Evolutionary conservation across 35 echinoderm and acorn worm genomes (phyloP).

Genomic region (Lytechinus pictus): DNA sequence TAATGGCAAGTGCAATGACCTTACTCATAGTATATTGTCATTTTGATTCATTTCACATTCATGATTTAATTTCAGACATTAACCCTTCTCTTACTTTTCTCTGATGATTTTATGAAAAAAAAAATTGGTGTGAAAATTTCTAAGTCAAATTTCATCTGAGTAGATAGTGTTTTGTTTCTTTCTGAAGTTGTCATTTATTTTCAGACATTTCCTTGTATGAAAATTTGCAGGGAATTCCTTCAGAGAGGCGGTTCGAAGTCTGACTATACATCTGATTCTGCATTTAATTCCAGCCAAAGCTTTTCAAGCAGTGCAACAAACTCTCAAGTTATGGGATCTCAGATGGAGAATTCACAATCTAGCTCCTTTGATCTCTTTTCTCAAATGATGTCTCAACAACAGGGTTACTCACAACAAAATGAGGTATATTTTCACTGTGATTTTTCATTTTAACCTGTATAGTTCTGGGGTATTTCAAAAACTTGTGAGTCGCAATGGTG

Average conservation of each 20-base stretch:
- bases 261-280: conserved; percentile 61
- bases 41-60: too few relatives aligned
- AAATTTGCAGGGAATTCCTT: conserved; percentile 46
- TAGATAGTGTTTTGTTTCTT: too few relatives aligned
- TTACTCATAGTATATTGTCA: too few relatives aligned
- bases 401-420: conserved; percentile 78
- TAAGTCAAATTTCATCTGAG: too few relatives aligned
- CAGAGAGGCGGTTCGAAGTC: conserved; percentile 23
- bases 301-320: conserved; percentile 39
- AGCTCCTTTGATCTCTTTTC: conserved; percentile 92
- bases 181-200: too few relatives aligned
- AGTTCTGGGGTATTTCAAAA: too few relatives aligned
- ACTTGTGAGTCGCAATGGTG: too few relatives aligned
- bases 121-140: too few relatives aligned
- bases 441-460: neutral
- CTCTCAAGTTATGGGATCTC: conserved; percentile 74
- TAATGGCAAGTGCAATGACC: too few relatives aligned
- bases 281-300: conserved; percentile 76
- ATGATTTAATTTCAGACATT: too few relatives aligned
- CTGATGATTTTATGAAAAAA: too few relatives aligned
- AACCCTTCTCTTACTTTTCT: too few relatives aligned
- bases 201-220: neutral
- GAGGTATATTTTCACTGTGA: conserved; percentile 58
- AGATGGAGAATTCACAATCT: conserved; percentile 87
- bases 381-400: conserved; percentile 89